phyloP scores from a whole-genome alignment of 2,797 vertebrate genomes.

The Muscicapa comitata region DNA sequence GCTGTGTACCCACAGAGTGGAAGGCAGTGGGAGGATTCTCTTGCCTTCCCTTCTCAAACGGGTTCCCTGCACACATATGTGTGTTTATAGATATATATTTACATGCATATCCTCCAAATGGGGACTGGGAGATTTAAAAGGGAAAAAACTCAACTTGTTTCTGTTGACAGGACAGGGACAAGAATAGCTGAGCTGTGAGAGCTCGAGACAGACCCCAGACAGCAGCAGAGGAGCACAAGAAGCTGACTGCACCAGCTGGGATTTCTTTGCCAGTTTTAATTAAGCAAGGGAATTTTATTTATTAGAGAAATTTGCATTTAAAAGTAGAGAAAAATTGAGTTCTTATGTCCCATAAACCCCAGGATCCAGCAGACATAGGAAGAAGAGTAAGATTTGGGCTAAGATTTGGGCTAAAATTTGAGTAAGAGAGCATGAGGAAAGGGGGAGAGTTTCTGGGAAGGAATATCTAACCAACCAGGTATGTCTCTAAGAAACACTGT shows the following conservation, averaged over 20 bases:
- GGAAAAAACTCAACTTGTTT: background rate
- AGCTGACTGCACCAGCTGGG: background rate
- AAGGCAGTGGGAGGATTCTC: background rate
- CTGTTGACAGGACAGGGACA: background rate
- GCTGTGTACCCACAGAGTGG: background rate
- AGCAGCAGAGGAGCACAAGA: rapidly evolving
- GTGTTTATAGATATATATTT: rapidly evolving
- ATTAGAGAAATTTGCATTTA: background rate
- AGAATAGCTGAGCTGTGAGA: background rate
- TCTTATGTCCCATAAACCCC: background rate
- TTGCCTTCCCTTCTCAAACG: background rate
- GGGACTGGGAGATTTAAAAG: background rate
- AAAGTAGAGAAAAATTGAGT: background rate
- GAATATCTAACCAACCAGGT: background rate
- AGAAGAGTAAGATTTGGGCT: background rate
- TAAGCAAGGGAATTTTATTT: background rate
- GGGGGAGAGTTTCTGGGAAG: background rate
- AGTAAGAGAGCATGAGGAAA: background rate
- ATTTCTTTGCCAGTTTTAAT: background rate
- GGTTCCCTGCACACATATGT: background rate
- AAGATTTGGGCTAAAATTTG: background rate
- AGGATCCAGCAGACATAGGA: background rate
- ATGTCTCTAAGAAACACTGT: background rate
- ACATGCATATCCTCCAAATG: background rate
- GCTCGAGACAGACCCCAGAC: background rate